Conservation (phyloP, 2,888 invertebrate genomes). For the Agonopterix heracliana region DNA sequence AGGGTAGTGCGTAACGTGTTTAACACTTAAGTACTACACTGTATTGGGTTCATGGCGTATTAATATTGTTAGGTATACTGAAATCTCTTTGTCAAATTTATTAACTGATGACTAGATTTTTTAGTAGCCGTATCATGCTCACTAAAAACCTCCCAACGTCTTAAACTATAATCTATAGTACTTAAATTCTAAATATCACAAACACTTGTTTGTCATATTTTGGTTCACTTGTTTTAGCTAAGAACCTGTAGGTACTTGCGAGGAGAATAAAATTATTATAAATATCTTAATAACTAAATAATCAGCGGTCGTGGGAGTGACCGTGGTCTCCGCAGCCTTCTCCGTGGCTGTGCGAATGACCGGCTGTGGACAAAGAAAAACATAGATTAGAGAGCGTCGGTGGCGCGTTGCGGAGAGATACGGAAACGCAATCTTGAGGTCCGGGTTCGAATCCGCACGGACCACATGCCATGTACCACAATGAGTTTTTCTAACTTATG, state of each 20-base stretch:
- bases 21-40: too few relatives aligned
- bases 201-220: neutral
- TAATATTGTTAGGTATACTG: neutral
- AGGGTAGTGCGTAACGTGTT: too few relatives aligned
- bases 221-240: neutral
- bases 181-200: neutral
- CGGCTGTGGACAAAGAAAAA: constrained; percentile 40
- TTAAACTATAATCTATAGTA: neutral
- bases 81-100: neutral
- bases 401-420: too few relatives aligned
- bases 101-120: constrained; percentile 3
- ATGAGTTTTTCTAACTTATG: too few relatives aligned
- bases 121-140: neutral
- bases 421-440: too few relatives aligned
- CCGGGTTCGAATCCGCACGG: too few relatives aligned
- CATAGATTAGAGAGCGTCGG: neutral
- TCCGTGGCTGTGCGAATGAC: constrained; percentile 49
- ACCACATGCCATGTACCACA: too few relatives aligned
- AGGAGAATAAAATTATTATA: neutral
- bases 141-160: neutral
- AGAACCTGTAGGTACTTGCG: neutral
- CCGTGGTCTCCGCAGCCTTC: constrained; percentile 21
- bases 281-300: neutral
- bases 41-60: too few relatives aligned
- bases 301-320: constrained; percentile 30